These are phyloP conservation scores for Nephrocerus scutellatus DNA, from an alignment of 2,888 invertebrate genomes.

Conservation along the genomic window DNA sequence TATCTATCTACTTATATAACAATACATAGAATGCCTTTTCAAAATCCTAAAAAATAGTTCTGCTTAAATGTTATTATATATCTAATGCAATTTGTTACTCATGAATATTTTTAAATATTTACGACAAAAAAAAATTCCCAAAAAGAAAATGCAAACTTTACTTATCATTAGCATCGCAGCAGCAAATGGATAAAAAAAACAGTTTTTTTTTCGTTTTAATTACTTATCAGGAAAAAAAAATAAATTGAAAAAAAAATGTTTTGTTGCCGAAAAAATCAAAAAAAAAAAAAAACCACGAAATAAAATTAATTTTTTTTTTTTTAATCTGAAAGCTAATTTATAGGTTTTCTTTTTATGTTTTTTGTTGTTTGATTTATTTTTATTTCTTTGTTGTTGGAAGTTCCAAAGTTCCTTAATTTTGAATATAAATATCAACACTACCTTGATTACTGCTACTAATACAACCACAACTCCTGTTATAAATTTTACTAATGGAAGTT, in stretches of 20 bases:
- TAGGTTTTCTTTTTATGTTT: no score
- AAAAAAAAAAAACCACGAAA: slow-evolving; percentile 9
- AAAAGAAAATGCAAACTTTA: slow-evolving; percentile 14
- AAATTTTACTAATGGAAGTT: no score
- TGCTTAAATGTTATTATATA: slow-evolving; percentile 30
- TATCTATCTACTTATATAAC: no score
- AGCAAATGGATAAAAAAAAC: no score
- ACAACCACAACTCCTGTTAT: no score
- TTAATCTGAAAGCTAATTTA: no score
- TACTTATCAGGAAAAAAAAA: slow-evolving; percentile 4
- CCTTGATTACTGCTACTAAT: slow-evolving; percentile 6
- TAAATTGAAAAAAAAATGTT: not conserved
- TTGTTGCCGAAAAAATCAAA: slow-evolving; percentile 7
- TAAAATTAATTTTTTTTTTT: slow-evolving; percentile 9
- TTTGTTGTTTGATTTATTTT: not conserved
- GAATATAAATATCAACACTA: slow-evolving; percentile 12
- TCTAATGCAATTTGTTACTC: slow-evolving; percentile 29
- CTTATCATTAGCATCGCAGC: slow-evolving; percentile 10
- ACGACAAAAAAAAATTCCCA: slow-evolving; percentile 18
- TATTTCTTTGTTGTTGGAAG: not conserved
- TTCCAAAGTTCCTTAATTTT: not conserved
- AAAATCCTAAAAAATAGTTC: slow-evolving; percentile 18
- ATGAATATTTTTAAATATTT: slow-evolving; percentile 23
- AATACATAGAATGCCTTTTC: slow-evolving; percentile 23
- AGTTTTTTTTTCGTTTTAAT: slow-evolving; percentile 6